These are phyloP conservation scores for Mythimna loreyi DNA, from an alignment of 2,888 invertebrate species.

Conservation along the genomic window DNA sequence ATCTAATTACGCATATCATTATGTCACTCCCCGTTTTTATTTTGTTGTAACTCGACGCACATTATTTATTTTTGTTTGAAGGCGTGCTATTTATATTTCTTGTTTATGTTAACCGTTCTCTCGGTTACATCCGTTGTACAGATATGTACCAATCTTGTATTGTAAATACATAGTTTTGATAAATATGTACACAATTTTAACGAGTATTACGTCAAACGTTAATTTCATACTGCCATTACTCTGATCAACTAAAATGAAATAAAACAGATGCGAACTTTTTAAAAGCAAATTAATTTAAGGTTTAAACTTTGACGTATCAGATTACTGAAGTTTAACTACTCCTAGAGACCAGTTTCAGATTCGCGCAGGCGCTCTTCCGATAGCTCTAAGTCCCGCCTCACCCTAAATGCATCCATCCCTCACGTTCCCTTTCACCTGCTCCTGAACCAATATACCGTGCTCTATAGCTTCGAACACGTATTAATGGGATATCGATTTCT, in stretches of 20 bases:
- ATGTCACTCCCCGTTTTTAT: constrained; percentile 64
- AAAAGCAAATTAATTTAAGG: constrained; percentile 8
- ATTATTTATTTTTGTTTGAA: constrained; percentile 34
- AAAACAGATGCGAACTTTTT: neutral
- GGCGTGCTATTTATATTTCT: constrained; percentile 1
- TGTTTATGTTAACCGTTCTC: neutral
- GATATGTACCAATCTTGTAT: neutral
- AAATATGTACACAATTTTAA: neutral
- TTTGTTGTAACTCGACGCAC: constrained; percentile 22
- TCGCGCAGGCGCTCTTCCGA: constrained; percentile 52
- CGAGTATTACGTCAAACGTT: neutral
- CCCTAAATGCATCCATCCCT: constrained; percentile 76
- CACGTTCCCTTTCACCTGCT: constrained; percentile 79
- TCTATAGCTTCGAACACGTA: constrained; percentile 84
- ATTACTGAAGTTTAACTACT: constrained; percentile 25
- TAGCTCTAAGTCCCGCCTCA: constrained; percentile 37
- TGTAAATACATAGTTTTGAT: neutral
- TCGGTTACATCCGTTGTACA: neutral
- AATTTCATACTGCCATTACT: neutral
- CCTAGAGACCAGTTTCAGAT: constrained; percentile 11
- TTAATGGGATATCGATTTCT: constrained; percentile 90
- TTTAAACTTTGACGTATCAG: neutral
- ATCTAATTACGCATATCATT: constrained; percentile 91
- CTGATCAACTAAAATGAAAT: constrained; percentile 1
- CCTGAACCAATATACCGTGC: constrained; percentile 81